Conservation (phyloP, 92 coral and sea anemone species). For the Zoanthus sansibaricus region DNA sequence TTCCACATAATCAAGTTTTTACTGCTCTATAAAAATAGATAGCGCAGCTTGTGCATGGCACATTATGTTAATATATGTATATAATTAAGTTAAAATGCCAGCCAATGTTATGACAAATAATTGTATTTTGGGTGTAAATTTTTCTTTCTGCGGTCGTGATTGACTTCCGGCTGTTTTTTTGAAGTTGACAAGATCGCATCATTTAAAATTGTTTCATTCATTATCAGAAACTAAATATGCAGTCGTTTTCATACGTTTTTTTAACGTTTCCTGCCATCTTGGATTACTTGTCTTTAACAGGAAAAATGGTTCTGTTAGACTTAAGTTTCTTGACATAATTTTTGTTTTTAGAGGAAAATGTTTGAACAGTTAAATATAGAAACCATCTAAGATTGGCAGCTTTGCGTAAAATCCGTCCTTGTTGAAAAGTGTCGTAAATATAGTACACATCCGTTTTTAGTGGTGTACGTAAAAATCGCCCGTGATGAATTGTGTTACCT, state of each 20-base stretch:
- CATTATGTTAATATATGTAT: not conserved
- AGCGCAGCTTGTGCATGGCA: not conserved
- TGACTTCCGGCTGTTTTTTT: not conserved
- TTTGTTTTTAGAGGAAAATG: too few relatives aligned
- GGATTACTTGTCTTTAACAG: not conserved
- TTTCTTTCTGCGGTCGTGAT: not conserved
- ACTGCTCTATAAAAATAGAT: constrained; percentile 57
- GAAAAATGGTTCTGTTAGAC: not conserved
- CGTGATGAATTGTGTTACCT: too few relatives aligned
- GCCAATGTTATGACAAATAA: not conserved
- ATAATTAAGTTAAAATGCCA: not conserved
- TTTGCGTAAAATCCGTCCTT: too few relatives aligned
- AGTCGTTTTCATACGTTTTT: constrained; percentile 4
- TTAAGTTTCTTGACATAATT: not conserved
- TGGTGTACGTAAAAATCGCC: too few relatives aligned
- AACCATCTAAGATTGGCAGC: too few relatives aligned
- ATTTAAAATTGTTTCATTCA: not conserved
- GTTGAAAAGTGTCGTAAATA: too few relatives aligned
- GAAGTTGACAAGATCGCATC: not conserved
- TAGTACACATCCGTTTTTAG: too few relatives aligned
- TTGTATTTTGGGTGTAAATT: not conserved
- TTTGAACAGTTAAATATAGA: too few relatives aligned
- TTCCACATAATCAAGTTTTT: constrained; percentile 23
- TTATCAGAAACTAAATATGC: not conserved
- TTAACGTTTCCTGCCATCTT: not conserved